phyloP scores from a whole-genome alignment of 30 jellyfish, hydroid and myxozoan species.

The Nemopilema nomurai region DNA sequence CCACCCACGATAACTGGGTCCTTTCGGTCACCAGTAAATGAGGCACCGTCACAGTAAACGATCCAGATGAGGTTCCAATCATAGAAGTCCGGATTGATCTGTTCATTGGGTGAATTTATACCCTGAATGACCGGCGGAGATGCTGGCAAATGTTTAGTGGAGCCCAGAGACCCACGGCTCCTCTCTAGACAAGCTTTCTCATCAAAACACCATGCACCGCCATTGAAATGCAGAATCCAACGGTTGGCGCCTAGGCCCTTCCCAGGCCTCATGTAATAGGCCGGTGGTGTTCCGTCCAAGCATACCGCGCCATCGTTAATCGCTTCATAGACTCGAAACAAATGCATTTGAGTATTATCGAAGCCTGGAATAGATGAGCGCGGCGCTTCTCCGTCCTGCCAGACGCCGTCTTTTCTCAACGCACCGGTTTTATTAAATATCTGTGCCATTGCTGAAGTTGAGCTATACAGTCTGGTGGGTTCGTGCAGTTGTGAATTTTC shows the following conservation, averaged over 20 bases:
- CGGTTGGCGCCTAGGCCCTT: slow-evolving; percentile 82
- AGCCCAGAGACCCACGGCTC: slow-evolving; percentile 95
- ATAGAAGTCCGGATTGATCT: slow-evolving; percentile 92
- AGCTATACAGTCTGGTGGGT: slow-evolving; percentile 57
- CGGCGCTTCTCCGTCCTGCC: slow-evolving; percentile 24
- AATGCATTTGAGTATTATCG: slow-evolving; percentile 68
- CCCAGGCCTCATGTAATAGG: slow-evolving; percentile 96
- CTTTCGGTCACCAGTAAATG: slow-evolving; percentile 97
- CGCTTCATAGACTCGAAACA: slow-evolving; percentile 83
- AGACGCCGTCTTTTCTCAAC: not conserved
- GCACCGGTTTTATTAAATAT: not conserved
- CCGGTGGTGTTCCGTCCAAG: slow-evolving; percentile 99
- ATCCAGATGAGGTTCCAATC: slow-evolving; percentile 99
- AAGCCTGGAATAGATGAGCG: slow-evolving; percentile 56
- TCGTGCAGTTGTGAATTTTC: slow-evolving; percentile 45
- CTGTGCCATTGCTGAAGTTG: slow-evolving; percentile 23
- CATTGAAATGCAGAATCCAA: slow-evolving; percentile 96
- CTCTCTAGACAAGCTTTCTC: slow-evolving; percentile 94
- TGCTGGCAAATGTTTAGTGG: slow-evolving; percentile 88
- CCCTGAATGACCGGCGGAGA: slow-evolving; percentile 99
- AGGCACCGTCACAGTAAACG: slow-evolving; percentile 99
- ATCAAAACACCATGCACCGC: slow-evolving; percentile 99
- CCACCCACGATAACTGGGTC: slow-evolving; percentile 86
- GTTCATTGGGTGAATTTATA: slow-evolving; percentile 90
- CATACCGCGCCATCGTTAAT: slow-evolving; percentile 94